Evolutionary conservation across 2,113 vertebrate species (phyloP), one percentile per base, ranked within the genome.

Genomic region (Bolborhynchus lineola): DNA sequence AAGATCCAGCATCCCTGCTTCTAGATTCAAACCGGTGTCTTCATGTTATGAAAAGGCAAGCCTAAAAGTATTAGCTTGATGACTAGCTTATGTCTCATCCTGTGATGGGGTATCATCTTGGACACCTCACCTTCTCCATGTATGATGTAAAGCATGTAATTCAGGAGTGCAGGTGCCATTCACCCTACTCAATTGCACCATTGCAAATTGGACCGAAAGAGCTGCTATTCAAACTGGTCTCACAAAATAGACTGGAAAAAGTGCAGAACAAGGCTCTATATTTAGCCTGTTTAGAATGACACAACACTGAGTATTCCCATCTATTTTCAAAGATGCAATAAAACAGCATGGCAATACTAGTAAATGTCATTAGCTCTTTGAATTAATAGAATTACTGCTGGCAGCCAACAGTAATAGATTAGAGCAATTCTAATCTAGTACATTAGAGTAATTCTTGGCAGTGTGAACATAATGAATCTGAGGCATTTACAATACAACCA

Each of bases 281-380:
- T 96, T 88, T 93, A 91, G 83, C 44, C 53, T 82, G 25, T 92
- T 96, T 88, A 89, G 80, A 94, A 95, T 82, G 74, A 91, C 57
- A 85, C 29, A 63, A 12, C 72, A 79, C 35, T 72, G 76, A 92
- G 52, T 76, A 93, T 86, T 90, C 46, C 60, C 67, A 94, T 86
- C 63, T 94, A 86, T 94, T 95, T 96, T 86, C 82, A 88, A 87
- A 94, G 78, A 84, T 52, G 88, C 89, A 86, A 67, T 84, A 91
- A 86, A 92, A 31, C 72, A 85, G 88, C 87, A 87, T 28, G 55
- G 90, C 74, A 95, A 35, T 85, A 83, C 67, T 82, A 83, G 85
- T 94, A 97, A 96, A 97, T 96, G 97, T 86, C 94, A 96, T 94
- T 95, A 95, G 41, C 84, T 95, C 82, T 92, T 89, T 93, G 86